Conservation (phyloP, 2,113 vertebrate genomes). For the Turnix velox region DNA sequence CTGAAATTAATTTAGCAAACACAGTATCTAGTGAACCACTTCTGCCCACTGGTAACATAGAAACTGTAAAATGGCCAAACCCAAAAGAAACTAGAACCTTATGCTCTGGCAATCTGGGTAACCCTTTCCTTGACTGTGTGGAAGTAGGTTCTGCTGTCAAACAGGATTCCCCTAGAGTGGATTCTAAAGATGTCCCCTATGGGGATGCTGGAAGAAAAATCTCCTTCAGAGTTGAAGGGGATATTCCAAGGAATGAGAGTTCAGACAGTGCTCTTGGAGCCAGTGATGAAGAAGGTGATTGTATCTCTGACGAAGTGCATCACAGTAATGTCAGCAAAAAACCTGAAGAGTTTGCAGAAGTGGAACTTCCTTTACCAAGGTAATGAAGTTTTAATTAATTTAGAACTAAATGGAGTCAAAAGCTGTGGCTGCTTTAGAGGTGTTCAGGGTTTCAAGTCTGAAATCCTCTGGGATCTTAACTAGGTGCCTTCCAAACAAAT, state of each 20-base stretch:
- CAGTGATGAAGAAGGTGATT: constrained; percentile 78
- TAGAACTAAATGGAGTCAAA: neutral
- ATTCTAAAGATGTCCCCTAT: constrained; percentile 62
- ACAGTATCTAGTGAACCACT: neutral
- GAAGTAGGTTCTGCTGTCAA: neutral
- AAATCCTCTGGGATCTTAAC: neutral
- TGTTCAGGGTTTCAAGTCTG: neutral
- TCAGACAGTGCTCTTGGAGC: constrained; percentile 83
- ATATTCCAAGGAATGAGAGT: constrained; percentile 81
- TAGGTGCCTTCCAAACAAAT: neutral
- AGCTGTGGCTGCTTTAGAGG: neutral
- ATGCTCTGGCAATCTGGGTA: neutral
- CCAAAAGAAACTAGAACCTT: neutral
- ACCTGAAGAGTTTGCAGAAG: constrained; percentile 60
- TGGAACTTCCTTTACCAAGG: constrained; percentile 84
- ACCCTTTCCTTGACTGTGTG: neutral
- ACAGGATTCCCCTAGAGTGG: constrained; percentile 2
- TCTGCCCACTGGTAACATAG: neutral
- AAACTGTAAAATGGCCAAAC: neutral
- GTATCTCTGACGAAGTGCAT: neutral
- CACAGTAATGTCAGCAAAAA: neutral
- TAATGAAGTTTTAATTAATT: constrained; percentile 26
- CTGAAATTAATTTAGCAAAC: neutral
- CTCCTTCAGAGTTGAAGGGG: constrained; percentile 63
- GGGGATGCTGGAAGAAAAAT: constrained; percentile 59